Conservation (phyloP, 1,140 invertebrate genomes). For the Drosophila setifemur region DNA sequence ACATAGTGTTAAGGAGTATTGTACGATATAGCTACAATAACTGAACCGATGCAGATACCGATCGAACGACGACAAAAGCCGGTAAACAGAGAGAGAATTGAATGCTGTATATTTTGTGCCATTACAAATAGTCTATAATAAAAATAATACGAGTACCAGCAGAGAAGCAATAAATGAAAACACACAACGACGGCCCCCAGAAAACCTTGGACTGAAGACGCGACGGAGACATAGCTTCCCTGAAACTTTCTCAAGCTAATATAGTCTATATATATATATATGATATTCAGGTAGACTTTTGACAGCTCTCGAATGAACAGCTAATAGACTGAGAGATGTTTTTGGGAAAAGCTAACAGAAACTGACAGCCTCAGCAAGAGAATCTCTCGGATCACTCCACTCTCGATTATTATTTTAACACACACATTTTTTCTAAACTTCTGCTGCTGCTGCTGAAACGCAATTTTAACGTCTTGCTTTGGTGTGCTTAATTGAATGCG, state of each 20-base stretch:
- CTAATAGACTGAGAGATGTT: background rate
- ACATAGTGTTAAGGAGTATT: conserved; percentile 37
- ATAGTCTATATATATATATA: background rate
- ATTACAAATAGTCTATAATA: conserved; percentile 72
- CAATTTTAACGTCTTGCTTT: conserved; percentile 70
- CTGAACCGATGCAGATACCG: conserved; percentile 24
- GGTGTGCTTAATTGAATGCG: conserved; percentile 78
- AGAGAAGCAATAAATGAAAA: conserved; percentile 43
- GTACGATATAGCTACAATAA: conserved; percentile 28
- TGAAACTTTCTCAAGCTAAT: background rate
- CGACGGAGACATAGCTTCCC: conserved; percentile 14
- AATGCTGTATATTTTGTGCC: conserved; percentile 81
- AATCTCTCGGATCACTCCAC: conserved; percentile 9
- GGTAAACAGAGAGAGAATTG: conserved; percentile 38
- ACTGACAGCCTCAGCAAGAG: conserved; percentile 6
- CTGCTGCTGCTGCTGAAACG: conserved; percentile 1
- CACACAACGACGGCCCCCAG: conserved; percentile 47
- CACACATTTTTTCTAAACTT: conserved; percentile 1
- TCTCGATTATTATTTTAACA: background rate
- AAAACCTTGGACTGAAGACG: conserved; percentile 38
- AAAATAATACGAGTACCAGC: conserved; percentile 36
- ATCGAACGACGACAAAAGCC: conserved; percentile 15
- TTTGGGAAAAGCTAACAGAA: no score
- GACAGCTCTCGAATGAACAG: background rate
- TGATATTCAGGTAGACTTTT: conserved; percentile 11